Evolutionary conservation across 2,113 vertebrate genomes (phyloP), one percentile per base, ranked within the genome.

Genomic region (Rissa tridactyla): DNA sequence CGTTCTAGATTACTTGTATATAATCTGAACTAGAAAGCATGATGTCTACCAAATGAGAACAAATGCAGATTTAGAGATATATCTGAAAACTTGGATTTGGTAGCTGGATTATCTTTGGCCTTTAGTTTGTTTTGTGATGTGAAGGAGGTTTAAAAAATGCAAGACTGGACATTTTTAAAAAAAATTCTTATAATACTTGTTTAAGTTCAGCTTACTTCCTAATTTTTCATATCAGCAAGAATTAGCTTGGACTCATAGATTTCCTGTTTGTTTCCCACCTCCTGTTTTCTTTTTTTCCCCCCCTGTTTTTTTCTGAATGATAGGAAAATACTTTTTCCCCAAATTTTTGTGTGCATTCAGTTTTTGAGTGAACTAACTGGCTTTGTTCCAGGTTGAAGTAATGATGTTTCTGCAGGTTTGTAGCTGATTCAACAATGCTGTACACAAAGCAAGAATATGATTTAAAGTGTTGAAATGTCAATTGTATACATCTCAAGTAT

Each of bases 241-340:
- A n/a, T 66, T 58, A 51, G 6, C 21, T 58, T 66, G 78, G 42
- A 69, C 13, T 61, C 4, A 13, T 8, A 54, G 34, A 40, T 18
- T 13, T 54, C 15, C 46, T 40, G 13, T 61, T 54, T 46, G 27
- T 64, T 72, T 80, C 29, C 29, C 3, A 1, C 40, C 18, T 64
- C 49, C 29, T 55, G 11, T 6, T 6, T 10, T 10, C 3, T 4
- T 9, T 16, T 20, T 4, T 4, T 9, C 13, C 13, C 3, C 13
- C 3, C 22, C 5, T 1, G 4, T 27, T 47, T 65, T 54, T 49
- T n/a, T 13, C 34, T 0, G 0, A 60, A 60, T 66, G 32, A 51
- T 46, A 46, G 46, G 22, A 82, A 46, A 46, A 68, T 68, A 60
- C 10, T 38, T 68, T 18, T 89, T 38, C 44, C 21, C 44, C 17